These are phyloP conservation scores for Palythoa caribaeorum DNA, from an alignment of 92 coral and sea anemone species.

Conservation along the genomic window DNA sequence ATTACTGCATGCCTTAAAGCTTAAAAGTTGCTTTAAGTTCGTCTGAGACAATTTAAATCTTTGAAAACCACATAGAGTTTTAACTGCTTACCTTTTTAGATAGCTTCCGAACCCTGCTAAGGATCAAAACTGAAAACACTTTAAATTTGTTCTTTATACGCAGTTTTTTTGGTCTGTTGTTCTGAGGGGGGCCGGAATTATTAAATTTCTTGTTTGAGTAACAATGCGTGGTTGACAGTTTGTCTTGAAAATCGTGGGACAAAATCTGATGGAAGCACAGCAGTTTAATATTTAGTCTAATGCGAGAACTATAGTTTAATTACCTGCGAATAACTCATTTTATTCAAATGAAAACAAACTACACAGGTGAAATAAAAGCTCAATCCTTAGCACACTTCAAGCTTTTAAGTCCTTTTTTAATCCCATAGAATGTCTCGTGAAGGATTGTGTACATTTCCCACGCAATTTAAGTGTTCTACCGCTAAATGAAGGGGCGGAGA, in stretches of 20 bases:
- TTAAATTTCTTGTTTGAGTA: not conserved
- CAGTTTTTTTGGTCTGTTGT: not conserved
- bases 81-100: not conserved
- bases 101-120: not conserved
- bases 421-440: constrained; percentile 33
- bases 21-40: not conserved
- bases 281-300: not conserved
- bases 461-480: not conserved
- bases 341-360: constrained; percentile 16
- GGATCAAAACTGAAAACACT: not conserved
- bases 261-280: not conserved
- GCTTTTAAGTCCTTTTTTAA: constrained; percentile 34
- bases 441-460: constrained; percentile 32
- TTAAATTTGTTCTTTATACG: constrained; percentile 3
- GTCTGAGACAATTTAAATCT: not conserved
- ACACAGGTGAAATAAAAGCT: not conserved
- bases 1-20: not conserved
- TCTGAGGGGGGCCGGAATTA: constrained; percentile 1
- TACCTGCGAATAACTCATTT: not conserved
- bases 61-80: not conserved
- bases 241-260: constrained; percentile 27
- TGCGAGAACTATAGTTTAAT: constrained; percentile 4
- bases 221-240: constrained; percentile 34
- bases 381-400: not conserved
- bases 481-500: constrained; percentile 30